Percentiles rank a stretch among this genome's conserved stretches.
phyloP scores from a whole-genome alignment of 2,888 invertebrate species.

The Cerastis leucographa region DNA sequence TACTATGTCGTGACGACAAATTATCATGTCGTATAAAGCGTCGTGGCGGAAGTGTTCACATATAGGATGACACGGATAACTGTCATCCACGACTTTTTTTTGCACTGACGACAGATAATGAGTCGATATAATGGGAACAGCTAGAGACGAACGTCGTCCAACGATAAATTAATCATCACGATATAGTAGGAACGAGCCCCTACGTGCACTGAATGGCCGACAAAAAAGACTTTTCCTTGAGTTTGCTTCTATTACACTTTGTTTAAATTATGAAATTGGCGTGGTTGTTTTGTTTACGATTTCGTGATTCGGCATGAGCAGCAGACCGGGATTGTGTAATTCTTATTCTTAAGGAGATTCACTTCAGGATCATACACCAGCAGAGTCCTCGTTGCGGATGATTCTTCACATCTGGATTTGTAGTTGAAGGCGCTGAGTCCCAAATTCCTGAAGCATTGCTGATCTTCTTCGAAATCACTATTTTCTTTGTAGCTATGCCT shows the following conservation, averaged over 20 bases:
- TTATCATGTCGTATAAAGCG: too few relatives aligned
- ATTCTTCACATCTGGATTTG: conserved; percentile 12
- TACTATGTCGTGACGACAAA: too few relatives aligned
- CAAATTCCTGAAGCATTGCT: conserved; percentile 35
- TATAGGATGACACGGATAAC: too few relatives aligned
- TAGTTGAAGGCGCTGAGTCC: background rate
- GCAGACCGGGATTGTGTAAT: conserved; percentile 33
- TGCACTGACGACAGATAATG: too few relatives aligned
- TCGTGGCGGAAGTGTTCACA: too few relatives aligned
- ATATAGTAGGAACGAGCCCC: too few relatives aligned
- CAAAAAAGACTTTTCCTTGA: background rate
- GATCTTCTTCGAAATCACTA: background rate
- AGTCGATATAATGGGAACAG: too few relatives aligned
- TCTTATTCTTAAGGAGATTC: background rate
- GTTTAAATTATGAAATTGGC: background rate
- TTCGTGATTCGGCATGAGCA: conserved; percentile 37
- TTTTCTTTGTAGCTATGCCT: background rate
- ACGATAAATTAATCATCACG: too few relatives aligned
- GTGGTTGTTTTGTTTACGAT: background rate
- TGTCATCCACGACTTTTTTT: too few relatives aligned
- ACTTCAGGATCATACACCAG: conserved; percentile 21
- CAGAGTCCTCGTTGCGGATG: conserved; percentile 6
- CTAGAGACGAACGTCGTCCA: too few relatives aligned
- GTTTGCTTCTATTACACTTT: background rate
- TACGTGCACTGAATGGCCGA: background rate